Evolutionary conservation across 2,888 invertebrate genomes (phyloP).

Genomic region (Oligia latruncula): DNA sequence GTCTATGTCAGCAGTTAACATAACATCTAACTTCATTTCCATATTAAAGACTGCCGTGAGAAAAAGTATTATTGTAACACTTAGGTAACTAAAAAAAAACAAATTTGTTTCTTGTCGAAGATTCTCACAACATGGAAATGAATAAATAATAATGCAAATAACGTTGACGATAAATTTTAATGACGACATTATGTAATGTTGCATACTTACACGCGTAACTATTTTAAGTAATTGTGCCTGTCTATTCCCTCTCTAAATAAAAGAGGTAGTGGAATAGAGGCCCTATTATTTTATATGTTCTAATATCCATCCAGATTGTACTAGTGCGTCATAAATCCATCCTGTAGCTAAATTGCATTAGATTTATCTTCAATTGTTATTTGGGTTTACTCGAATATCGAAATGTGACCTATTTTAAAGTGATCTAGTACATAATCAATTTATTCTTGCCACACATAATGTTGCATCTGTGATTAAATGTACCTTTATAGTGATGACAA

Average conservation of each 20-base stretch:
- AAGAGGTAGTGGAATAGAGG: conserved; percentile 12
- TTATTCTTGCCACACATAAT: conserved; percentile 80
- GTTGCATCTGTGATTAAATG: conserved; percentile 85
- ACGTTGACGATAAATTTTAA: conserved; percentile 76
- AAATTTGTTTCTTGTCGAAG: not conserved
- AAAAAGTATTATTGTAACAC: not conserved
- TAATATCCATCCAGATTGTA: conserved; percentile 29
- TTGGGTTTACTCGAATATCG: conserved; percentile 51
- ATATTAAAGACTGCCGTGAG: conserved; percentile 2
- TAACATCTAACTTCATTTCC: conserved; percentile 37
- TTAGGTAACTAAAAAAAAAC: not conserved
- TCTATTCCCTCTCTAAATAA: conserved; percentile 4
- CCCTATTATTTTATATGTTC: conserved; percentile 23
- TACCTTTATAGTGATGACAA: conserved; percentile 73
- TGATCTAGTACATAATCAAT: conserved; percentile 50
- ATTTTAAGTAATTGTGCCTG: not conserved
- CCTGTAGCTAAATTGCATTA: conserved; percentile 52
- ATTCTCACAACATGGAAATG: conserved; percentile 43
- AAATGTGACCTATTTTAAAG: conserved; percentile 46
- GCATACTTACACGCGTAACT: not conserved
- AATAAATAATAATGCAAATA: conserved; percentile 62
- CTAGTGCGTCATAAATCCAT: conserved; percentile 46
- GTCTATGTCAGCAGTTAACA: conserved; percentile 31
- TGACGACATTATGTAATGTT: conserved; percentile 44
- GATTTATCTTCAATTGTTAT: conserved; percentile 74